Conservation (phyloP, 2,113 vertebrate genomes). For the Micronycteris hirsuta region DNA sequence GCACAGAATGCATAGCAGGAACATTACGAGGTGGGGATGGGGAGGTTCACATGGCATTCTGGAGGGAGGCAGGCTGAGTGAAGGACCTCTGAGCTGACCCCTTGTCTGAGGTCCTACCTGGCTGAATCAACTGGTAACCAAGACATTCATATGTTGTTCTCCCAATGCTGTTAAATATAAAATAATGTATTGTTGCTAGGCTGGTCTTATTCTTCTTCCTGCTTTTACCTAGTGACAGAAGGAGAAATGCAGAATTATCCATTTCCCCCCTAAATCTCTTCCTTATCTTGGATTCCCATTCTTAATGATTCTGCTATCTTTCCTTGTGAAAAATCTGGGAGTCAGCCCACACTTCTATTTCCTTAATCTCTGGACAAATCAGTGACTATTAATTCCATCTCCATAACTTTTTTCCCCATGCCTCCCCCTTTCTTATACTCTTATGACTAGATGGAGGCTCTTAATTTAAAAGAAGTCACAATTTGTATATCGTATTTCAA, state of each 20-base stretch:
- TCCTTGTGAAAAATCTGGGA: not conserved
- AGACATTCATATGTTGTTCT: not conserved
- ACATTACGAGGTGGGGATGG: not conserved
- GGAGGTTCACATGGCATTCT: not conserved
- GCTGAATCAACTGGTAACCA: not conserved
- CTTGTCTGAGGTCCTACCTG: not conserved
- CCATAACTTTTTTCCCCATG: not conserved
- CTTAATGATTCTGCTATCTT: not conserved
- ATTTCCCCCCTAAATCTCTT: not conserved
- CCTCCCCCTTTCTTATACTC: not conserved
- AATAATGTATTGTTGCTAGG: not conserved
- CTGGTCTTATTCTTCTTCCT: not conserved
- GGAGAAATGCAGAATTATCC: not conserved
- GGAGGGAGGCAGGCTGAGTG: not conserved
- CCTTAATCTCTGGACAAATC: not conserved
- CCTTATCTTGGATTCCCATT: not conserved
- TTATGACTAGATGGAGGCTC: not conserved
- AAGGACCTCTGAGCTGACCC: not conserved
- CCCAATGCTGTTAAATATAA: not conserved
- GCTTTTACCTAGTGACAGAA: not conserved
- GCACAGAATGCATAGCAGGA: slow-evolving; percentile 1
- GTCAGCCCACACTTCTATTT: not conserved
- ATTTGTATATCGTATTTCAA: not conserved
- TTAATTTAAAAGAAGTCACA: not conserved
- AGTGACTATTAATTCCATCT: not conserved